Evolutionary conservation across 2,797 vertebrate species (phyloP), one percentile per base, ranked within the genome.

Genomic region (Sebastes trivittatus): DNA sequence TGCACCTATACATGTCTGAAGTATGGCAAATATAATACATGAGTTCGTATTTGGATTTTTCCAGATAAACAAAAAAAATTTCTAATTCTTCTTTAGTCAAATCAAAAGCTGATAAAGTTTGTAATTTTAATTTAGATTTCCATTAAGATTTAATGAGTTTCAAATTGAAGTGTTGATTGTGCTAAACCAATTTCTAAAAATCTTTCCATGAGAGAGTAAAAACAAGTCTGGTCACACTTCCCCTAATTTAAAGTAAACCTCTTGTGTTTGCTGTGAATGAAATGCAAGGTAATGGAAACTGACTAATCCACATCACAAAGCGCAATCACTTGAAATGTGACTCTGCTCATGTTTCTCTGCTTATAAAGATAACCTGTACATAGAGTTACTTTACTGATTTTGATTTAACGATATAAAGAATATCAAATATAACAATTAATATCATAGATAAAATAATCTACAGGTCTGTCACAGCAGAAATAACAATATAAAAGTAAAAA

Each of bases 61-160:
- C 7, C 25, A 13, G 25, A 79, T 61, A 23, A 7, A 54, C 10
- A 20, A 7, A 5, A 11, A 61, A 62, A 22, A 2, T 0, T 0
- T 29, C 7, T 8, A 18, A 34, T 34, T 75, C 11, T 34, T 23
- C 11, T 22, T 66, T 13, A 18, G n/a, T 18, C 16, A 60, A 29
- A 68, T n/a, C 38, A 61, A 18, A 36, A 49, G 29, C 9, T 60
- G 30, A 36, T n/a, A 11, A 32, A 36, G 66, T 66, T 62, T 52
- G 29, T 22, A 8, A 22, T 70, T 65, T 62, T 46, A 60, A 73
- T 80, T 63, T 38, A 30, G 46, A 67, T 75, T 77, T 66, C 61
- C 58, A 66, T 70, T 62, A 34, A 56, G 59, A 80, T 80, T 63
- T 23, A 69, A 73, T 65, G 29, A n/a, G 14, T 58, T 46, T 7